Base-by-base conservation (phyloP, 2,797 vertebrate genomes). In the Tenualosa ilisha region DNA sequence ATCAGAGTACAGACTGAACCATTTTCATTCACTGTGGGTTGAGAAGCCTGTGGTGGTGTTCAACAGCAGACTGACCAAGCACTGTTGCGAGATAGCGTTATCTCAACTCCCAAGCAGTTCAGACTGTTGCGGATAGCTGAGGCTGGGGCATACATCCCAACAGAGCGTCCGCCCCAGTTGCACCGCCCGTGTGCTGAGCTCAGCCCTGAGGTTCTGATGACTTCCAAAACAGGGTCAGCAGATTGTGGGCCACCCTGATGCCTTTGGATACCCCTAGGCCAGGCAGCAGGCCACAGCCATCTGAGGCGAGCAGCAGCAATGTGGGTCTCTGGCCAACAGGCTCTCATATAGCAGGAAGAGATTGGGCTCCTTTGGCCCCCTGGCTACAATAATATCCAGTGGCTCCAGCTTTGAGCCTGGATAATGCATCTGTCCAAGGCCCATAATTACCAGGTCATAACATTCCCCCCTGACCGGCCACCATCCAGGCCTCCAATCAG, bases 381-480 rank as follows among this genome's bases (percentile, higher is more conserved):
- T 95, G 95, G 95, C 95, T 96, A 95, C 95, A 96, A 96, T 96
- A 96, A 97, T 96, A 96, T 95, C 95, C 96, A 96, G 95, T 97
- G 96, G 96, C 96, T 97, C 96, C 96, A 96, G 94, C 94, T 88
- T 85, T 93, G 96, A 96, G 96, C 96, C 96, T 97, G 96, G 95
- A 96, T 97, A 97, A 97, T 97, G 93, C 96, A 97, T 97, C 96
- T 97, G 96, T 97, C 96, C 96, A 94, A 94, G 95, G 92, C 94
- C 95, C 94, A 93, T 96, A 96, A 96, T 97, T 97, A 97, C 94
- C 94, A 46, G 96, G 95, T 96, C 96, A 96, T 96, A 97, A 96
- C 95, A 96, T 95, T 96, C 92, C 93, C 93, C 83, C 83, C 61
- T 46, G 37, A 83, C 40, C 94, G 93, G 94, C 93, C 94, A 96